Evolutionary conservation across 2,797 vertebrate genomes (phyloP).

Genomic region (Thalassophryne amazonica): DNA sequence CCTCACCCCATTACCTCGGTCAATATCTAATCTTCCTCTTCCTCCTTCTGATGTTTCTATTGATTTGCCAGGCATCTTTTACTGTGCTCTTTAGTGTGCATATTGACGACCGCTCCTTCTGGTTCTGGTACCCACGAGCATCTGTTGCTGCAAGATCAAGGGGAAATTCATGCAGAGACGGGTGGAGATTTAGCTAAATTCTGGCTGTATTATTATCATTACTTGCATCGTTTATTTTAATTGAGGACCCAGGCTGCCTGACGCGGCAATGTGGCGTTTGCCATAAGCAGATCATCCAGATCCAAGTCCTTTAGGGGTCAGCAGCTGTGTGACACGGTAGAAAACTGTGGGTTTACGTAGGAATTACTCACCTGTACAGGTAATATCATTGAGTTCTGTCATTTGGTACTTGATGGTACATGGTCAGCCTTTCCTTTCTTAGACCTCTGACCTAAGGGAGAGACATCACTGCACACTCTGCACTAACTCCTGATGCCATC

Average conservation of each 20-base stretch:
- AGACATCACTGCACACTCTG: conserved; percentile 20
- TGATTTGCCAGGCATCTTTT: conserved; percentile 46
- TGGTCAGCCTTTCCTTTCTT: too few species aligned
- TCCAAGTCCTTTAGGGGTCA: not conserved
- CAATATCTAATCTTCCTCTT: conserved; percentile 57
- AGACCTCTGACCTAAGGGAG: conserved; percentile 10
- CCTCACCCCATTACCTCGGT: conserved; percentile 56
- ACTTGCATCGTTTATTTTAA: not conserved
- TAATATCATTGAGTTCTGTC: too few species aligned
- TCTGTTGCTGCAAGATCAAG: conserved; percentile 10
- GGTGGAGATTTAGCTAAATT: conserved; percentile 1
- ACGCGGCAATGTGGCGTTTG: not conserved
- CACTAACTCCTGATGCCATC: conserved; percentile 74
- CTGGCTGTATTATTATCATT: not conserved
- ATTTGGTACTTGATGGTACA: too few species aligned
- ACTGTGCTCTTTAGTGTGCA: conserved; percentile 49
- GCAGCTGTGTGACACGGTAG: too few species aligned
- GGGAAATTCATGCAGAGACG: conserved; percentile 5
- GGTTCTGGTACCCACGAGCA: not conserved
- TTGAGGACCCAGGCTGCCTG: not conserved
- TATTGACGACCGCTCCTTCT: conserved; percentile 45
- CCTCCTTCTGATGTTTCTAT: conserved; percentile 52
- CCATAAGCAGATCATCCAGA: not conserved
- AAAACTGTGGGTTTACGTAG: too few species aligned
- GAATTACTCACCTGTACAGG: too few species aligned